phyloP scores from a whole-genome alignment of 1,140 invertebrate species.

The Laodelphax striatellus region DNA sequence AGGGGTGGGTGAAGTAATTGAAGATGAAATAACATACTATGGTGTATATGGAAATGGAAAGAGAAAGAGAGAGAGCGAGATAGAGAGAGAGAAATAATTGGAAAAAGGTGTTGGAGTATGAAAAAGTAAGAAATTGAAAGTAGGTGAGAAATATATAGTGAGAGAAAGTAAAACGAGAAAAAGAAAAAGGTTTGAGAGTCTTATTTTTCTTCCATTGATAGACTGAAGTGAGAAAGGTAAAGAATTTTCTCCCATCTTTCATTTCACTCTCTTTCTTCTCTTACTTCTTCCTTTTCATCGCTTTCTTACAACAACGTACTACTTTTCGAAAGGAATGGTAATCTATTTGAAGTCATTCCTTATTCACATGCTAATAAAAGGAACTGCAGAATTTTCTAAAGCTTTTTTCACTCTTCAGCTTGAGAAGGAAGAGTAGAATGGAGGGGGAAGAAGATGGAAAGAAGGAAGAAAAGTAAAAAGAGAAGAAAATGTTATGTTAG shows the following conservation, averaged over 20 bases:
- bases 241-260: conserved; percentile 4
- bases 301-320: not conserved
- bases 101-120: too few relatives aligned
- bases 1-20: not conserved
- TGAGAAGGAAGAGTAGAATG: not conserved
- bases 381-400: conserved; percentile 18
- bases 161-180: not conserved
- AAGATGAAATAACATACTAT: conserved; percentile 16
- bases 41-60: not conserved
- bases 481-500: not conserved
- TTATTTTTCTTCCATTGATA: conserved; percentile 5
- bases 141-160: not conserved
- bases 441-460: conserved; percentile 8
- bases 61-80: not conserved
- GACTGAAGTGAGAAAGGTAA: conserved; percentile 1
- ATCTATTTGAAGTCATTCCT: conserved; percentile 23
- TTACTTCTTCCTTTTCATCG: conserved; percentile 1
- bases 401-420: conserved; percentile 7
- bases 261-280: not conserved
- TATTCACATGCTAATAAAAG: conserved; percentile 22
- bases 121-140: not conserved
- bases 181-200: not conserved
- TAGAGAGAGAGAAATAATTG: too few relatives aligned
- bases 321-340: conserved; percentile 16
- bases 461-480: conserved; percentile 12